Percentiles rank a stretch among this genome's conserved stretches.
Conservation (phyloP, 1,140 invertebrate species). For the Heterodera schachtii region DNA sequence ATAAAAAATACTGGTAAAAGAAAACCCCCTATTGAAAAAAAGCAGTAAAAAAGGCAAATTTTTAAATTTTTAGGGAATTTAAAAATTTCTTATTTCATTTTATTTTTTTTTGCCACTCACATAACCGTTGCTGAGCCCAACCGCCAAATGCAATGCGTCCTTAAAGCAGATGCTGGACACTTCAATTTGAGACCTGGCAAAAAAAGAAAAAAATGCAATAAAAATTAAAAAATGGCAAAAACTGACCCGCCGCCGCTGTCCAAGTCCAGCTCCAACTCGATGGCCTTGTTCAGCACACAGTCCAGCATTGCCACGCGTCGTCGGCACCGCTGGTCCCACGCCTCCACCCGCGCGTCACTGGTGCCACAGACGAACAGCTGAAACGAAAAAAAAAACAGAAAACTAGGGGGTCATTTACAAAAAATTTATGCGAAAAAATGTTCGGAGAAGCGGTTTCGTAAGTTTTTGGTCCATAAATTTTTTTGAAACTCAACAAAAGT, state of each 20-base stretch:
- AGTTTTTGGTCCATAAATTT: too few species aligned
- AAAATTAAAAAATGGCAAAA: conserved; percentile 11
- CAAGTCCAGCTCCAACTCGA: conserved; percentile 68
- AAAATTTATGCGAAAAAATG: too few species aligned
- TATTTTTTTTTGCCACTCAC: conserved; percentile 67
- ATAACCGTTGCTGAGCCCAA: conserved; percentile 90
- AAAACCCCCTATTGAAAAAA: too few species aligned
- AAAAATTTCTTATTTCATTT: too few species aligned
- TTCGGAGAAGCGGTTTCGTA: too few species aligned
- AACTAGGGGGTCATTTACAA: too few species aligned
- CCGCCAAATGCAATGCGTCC: conserved; percentile 81
- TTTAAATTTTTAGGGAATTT: too few species aligned
- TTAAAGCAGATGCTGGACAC: conserved; percentile 71
- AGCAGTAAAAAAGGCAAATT: too few species aligned
- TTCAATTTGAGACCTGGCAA: conserved; percentile 64
- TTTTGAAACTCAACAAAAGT: too few species aligned
- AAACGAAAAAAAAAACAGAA: too few species aligned
- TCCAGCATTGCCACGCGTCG: conserved; percentile 80
- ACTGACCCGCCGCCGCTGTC: conserved; percentile 23
- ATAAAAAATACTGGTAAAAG: neutral
- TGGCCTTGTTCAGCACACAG: conserved; percentile 77
- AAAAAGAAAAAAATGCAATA: neutral
- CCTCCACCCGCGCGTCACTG: conserved; percentile 87
- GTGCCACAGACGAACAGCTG: conserved; percentile 81
- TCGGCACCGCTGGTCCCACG: conserved; percentile 83